Percentiles rank a stretch among this genome's conserved stretches.
Evolutionary conservation across 2,113 vertebrate genomes (phyloP).

Genomic region (Hepsetus odoe): DNA sequence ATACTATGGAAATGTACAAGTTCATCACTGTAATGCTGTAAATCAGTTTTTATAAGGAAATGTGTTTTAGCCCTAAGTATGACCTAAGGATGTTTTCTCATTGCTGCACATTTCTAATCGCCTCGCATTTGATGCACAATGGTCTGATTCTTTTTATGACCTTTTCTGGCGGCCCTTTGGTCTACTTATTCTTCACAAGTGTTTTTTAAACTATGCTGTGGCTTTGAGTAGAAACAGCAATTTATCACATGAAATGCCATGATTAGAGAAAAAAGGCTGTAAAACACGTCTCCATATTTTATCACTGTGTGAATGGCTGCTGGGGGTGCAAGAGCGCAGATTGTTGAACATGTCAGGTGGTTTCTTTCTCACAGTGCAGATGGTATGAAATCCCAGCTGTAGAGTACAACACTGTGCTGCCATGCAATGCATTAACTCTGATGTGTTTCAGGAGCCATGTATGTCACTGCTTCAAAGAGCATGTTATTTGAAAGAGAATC

Average conservation of each 20-base stretch:
- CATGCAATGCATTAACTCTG: background rate
- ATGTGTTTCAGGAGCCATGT: background rate
- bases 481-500: background rate
- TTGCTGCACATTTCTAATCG: background rate
- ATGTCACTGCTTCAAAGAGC: background rate
- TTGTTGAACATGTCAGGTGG: background rate
- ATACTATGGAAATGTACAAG: no score
- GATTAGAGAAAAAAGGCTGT: background rate
- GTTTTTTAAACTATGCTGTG: background rate
- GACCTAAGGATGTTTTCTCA: background rate
- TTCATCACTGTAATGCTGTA: no score
- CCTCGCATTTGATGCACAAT: background rate
- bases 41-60: background rate
- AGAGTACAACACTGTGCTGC: background rate
- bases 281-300: background rate
- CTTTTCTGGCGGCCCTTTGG: background rate
- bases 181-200: background rate
- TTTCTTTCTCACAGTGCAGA: slow-evolving; percentile 7
- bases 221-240: background rate
- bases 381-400: slow-evolving; percentile 6
- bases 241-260: background rate
- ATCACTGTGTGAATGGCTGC: background rate
- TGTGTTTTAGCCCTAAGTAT: background rate
- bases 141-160: background rate
- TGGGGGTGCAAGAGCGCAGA: background rate